A percentile compares a stretch with the other conserved stretches of the same genome.
Evolutionary conservation across 2,797 vertebrate species (phyloP).

Genomic region (Sebastes cheni): DNA sequence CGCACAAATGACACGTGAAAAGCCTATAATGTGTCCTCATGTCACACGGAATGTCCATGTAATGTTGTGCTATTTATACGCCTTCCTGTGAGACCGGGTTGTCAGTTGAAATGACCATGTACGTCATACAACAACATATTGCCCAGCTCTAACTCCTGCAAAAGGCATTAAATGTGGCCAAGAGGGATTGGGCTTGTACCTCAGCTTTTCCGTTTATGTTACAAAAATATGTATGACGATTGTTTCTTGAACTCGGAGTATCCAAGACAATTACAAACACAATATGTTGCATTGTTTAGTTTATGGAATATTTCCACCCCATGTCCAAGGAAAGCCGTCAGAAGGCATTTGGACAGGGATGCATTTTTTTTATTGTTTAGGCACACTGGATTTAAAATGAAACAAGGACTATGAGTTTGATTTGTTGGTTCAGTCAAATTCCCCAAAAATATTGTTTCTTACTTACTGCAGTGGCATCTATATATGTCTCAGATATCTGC

Average conservation of each 20-base stretch:
- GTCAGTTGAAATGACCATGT: not conserved
- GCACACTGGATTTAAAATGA: not conserved
- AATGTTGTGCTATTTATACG: not conserved
- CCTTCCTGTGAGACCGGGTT: not conserved
- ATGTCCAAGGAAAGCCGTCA: not conserved
- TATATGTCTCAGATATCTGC: not conserved
- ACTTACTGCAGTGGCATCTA: not conserved
- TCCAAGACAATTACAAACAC: slow-evolving; percentile 16
- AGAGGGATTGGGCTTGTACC: slow-evolving; percentile 6
- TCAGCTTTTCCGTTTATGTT: slow-evolving; percentile 28
- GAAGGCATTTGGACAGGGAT: slow-evolving; percentile 1
- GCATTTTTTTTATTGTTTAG: slow-evolving; percentile 29
- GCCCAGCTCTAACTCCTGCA: slow-evolving; percentile 2
- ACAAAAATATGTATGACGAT: slow-evolving; percentile 40
- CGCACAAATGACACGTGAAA: too few species aligned
- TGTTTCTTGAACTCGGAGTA: slow-evolving; percentile 39
- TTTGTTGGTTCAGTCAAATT: not conserved
- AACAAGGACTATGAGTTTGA: not conserved
- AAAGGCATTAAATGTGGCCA: slow-evolving; percentile 30
- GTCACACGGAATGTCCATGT: not conserved
- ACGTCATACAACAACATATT: not conserved
- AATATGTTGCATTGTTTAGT: slow-evolving; percentile 49
- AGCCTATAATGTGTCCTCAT: too few species aligned
- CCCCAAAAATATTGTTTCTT: not conserved
- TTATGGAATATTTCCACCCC: slow-evolving; percentile 20